phyloP scores from a whole-genome alignment of 2,797 vertebrate genomes.

The Peromyscus melanophrys region DNA sequence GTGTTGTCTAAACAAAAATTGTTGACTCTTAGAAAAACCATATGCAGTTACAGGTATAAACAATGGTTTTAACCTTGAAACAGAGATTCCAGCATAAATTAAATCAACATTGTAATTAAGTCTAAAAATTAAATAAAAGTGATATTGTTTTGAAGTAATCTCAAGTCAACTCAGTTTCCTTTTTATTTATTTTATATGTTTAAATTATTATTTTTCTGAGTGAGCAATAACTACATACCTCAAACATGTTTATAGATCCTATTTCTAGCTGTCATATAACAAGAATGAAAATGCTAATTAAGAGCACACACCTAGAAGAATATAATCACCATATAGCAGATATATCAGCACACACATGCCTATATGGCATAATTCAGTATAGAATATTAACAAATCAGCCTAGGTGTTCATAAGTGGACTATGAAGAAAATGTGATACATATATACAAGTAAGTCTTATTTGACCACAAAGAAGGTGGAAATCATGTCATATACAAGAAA shows the following conservation, averaged over 20 bases:
- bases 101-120: conserved; percentile 49
- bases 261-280: neutral
- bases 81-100: conserved; percentile 33
- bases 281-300: neutral
- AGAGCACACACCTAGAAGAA: neutral
- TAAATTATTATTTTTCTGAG: conserved; percentile 27
- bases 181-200: neutral
- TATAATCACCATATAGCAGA: neutral
- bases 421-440: neutral
- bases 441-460: neutral
- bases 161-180: neutral
- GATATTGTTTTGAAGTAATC: conserved; percentile 3
- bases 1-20: conserved; percentile 43
- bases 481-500: neutral
- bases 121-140: conserved; percentile 17
- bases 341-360: neutral
- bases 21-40: conserved; percentile 23
- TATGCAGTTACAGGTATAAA: conserved; percentile 9
- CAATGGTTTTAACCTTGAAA: conserved; percentile 50
- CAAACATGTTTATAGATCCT: neutral
- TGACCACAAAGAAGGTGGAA: neutral
- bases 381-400: neutral
- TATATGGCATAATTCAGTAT: neutral
- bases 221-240: neutral
- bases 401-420: neutral